Evolutionary conservation across 1,140 invertebrate species (phyloP).

Genomic region (Saccostrea glomerata): DNA sequence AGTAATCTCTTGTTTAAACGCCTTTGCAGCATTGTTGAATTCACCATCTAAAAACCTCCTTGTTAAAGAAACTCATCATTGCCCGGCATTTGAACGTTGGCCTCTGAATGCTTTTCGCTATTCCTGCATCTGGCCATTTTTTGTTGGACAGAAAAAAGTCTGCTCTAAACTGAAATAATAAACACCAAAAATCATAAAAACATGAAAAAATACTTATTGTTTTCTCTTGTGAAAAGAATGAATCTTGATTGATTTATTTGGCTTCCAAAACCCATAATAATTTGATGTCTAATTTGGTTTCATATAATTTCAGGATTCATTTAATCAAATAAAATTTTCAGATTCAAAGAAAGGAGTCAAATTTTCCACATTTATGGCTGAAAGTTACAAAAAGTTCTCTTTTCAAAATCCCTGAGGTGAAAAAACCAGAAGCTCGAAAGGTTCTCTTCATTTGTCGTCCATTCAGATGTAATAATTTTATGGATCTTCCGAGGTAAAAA

Average conservation of each 20-base stretch:
- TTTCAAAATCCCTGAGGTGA: neutral
- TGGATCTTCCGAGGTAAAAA: slow-evolving; percentile 24
- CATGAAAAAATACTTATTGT: neutral
- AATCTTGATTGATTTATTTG: too few species aligned
- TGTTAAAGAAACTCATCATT: neutral
- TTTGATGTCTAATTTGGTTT: neutral
- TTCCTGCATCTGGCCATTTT: neutral
- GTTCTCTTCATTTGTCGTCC: neutral
- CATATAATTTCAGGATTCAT: neutral
- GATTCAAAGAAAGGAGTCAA: neutral
- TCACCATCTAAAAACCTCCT: neutral
- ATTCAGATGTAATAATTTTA: slow-evolving; percentile 31
- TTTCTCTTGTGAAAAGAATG: neutral
- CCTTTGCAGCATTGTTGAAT: neutral
- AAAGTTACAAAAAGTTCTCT: neutral
- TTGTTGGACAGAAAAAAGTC: neutral
- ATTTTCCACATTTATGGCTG: neutral
- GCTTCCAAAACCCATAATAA: neutral
- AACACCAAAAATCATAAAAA: too few species aligned
- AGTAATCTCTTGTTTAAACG: neutral
- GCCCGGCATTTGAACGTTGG: neutral
- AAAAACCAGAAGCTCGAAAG: neutral
- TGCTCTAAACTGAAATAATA: neutral
- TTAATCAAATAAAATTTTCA: neutral
- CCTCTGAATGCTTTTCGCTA: neutral